These are phyloP conservation scores for Melierax canorus DNA, from an alignment of 2,113 vertebrate genomes.

Conservation along the genomic window DNA sequence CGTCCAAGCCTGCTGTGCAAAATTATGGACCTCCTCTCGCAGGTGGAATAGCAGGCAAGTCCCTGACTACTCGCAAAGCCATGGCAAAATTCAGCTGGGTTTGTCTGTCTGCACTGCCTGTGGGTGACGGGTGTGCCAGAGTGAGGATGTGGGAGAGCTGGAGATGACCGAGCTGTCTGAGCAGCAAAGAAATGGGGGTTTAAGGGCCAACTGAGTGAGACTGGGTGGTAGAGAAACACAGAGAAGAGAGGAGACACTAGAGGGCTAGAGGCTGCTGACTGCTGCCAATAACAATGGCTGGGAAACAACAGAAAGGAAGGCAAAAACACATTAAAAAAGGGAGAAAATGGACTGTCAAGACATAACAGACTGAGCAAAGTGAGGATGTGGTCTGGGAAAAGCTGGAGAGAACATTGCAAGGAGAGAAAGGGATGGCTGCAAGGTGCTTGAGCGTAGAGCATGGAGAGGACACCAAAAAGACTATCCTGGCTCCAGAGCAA, in stretches of 20 bases:
- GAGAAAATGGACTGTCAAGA: background rate
- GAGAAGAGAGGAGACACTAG: background rate
- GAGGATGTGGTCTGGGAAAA: background rate
- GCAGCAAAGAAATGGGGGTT: background rate
- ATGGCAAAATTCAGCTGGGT: background rate
- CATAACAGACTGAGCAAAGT: background rate
- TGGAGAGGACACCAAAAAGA: background rate
- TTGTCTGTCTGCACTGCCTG: background rate
- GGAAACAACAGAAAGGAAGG: background rate
- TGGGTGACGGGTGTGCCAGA: background rate
- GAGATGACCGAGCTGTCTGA: background rate
- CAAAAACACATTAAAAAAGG: background rate
- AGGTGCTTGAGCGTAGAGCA: background rate
- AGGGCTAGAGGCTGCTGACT: background rate
- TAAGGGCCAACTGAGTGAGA: background rate
- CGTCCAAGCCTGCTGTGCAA: background rate
- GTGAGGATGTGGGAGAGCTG: background rate
- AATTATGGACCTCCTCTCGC: background rate
- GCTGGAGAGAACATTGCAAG: background rate
- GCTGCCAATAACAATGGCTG: background rate
- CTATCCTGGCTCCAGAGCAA: background rate
- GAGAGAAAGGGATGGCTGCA: background rate
- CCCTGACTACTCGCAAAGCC: background rate
- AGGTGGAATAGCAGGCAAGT: background rate
- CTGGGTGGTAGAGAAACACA: background rate